phyloP scores from a whole-genome alignment of 1,140 invertebrate species.

The Zaprionus lachaisei region DNA sequence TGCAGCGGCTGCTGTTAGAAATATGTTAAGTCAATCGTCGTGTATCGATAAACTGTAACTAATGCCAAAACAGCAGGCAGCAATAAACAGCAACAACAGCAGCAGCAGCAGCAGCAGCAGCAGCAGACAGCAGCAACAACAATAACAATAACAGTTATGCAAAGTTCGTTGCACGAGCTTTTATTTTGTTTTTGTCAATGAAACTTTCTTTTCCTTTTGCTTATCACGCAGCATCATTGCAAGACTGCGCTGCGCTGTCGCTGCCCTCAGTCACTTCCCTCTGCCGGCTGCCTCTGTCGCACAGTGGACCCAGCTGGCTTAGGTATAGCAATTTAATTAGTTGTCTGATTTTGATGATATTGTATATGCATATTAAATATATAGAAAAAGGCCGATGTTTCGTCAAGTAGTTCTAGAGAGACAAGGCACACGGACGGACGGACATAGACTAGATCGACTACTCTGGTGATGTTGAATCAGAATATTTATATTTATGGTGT shows the following conservation, averaged over 20 bases:
- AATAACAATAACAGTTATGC: constrained; percentile 56
- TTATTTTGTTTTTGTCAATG: constrained; percentile 76
- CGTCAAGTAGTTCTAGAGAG: too few relatives aligned
- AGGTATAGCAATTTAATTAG: too few relatives aligned
- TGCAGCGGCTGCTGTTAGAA: constrained; percentile 60
- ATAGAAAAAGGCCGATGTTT: too few relatives aligned
- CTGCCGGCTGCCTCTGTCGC: too few relatives aligned
- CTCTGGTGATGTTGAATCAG: too few relatives aligned
- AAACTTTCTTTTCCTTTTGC: constrained; percentile 74
- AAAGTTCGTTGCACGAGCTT: constrained; percentile 65
- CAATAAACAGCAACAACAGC: constrained; percentile 19
- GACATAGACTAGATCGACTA: too few relatives aligned
- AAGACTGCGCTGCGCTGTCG: constrained; percentile 42
- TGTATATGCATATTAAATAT: too few relatives aligned
- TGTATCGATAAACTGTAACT: constrained; percentile 77
- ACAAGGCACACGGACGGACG: too few relatives aligned
- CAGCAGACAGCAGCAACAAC: constrained; percentile 7
- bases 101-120: constrained; percentile 17
- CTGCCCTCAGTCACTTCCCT: neutral
- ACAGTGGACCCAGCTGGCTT: too few relatives aligned
- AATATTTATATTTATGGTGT: too few relatives aligned
- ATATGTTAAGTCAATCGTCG: constrained; percentile 77
- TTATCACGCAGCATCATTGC: constrained; percentile 67
- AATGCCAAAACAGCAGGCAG: constrained; percentile 66
- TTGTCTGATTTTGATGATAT: too few relatives aligned